These are phyloP conservation scores for Chaetodon trifasciatus DNA, from an alignment of 2,797 vertebrate species.

Conservation along the genomic window DNA sequence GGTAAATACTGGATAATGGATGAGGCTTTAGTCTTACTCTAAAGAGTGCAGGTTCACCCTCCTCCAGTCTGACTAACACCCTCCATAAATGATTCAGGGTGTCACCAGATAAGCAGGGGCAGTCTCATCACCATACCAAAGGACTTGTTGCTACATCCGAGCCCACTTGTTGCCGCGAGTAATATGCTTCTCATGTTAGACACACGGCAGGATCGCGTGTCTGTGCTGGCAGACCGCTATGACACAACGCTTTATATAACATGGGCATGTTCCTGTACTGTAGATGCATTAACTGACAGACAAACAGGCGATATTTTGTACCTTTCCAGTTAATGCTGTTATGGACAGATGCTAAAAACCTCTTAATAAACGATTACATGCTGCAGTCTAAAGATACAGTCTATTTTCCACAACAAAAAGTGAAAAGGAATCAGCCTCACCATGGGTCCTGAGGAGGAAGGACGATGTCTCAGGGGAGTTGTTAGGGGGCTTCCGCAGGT, in stretches of 20 bases:
- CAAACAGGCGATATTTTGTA: neutral
- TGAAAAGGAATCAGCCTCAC: slow-evolving; percentile 58
- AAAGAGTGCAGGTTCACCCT: slow-evolving; percentile 52
- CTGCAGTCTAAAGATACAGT: neutral
- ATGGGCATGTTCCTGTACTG: slow-evolving; percentile 45
- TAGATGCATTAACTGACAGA: neutral
- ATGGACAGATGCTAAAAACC: neutral
- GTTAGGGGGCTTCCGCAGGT: slow-evolving; percentile 52
- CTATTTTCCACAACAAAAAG: neutral
- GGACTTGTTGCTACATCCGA: slow-evolving; percentile 67
- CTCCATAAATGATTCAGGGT: slow-evolving; percentile 78
- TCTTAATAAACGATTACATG: neutral
- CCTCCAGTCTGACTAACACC: slow-evolving; percentile 41
- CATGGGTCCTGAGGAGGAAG: slow-evolving; percentile 74
- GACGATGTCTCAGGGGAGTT: slow-evolving; percentile 53
- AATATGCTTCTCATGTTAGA: slow-evolving; percentile 39
- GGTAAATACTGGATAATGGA: slow-evolving; percentile 71
- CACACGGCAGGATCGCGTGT: slow-evolving; percentile 32
- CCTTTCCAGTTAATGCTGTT: neutral
- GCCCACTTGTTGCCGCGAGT: slow-evolving; percentile 52
- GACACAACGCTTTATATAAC: slow-evolving; percentile 16
- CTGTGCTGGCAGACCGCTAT: slow-evolving; percentile 16
- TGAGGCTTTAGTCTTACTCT: slow-evolving; percentile 57
- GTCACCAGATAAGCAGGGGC: slow-evolving; percentile 66
- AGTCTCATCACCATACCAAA: slow-evolving; percentile 70